Evolutionary conservation across 2,113 vertebrate genomes (phyloP), one percentile per base, ranked within the genome.

Genomic region (Vulpes lagopus): DNA sequence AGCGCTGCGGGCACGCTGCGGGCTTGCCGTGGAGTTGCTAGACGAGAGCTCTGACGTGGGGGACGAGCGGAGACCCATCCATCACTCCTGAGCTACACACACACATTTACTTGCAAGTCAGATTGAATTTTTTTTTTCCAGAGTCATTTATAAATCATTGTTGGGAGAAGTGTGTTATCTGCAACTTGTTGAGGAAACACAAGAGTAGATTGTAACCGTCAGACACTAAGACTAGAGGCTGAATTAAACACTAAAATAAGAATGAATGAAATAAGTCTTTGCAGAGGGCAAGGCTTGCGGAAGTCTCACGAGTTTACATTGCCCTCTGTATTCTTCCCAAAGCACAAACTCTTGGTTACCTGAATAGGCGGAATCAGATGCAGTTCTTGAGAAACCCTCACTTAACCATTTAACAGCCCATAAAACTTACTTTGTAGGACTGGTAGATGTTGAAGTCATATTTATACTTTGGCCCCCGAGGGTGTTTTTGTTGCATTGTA

Each of bases 331-430:
- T 84, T 97, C 89, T 88, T 87, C 95, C 97, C 98, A 98, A 99
- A 99, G 99, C 99, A 99, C 99, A 99, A 99, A 98, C 87, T 98
- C 94, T 95, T 98, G 95, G 95, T 98, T 98, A 94, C 55, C 96
- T 20, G 25, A 55, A 55, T 86, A 86, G 95, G 94, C 8, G 80
- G 97, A 98, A 96, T 94, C 35, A 84, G 92, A 94, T 95, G 19
- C 67, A 94, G 95, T 98, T 94, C 96, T 95, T 85, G 73, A 95
- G 90, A 97, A 96, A 97, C 96, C 92, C 85, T 94, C 73, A 86
- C 51, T 89, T 96, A 98, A 98, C 97, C 98, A 91, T 86, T 91
- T 89, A 94, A 73, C 74, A 96, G 93, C 96, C 97, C 91, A 20
- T 81, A 80, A 95, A 80, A 87, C 91, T 97, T 80, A 89, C 82